Base-by-base conservation (phyloP, 2,113 vertebrate genomes). In the Trematocara variabile region DNA sequence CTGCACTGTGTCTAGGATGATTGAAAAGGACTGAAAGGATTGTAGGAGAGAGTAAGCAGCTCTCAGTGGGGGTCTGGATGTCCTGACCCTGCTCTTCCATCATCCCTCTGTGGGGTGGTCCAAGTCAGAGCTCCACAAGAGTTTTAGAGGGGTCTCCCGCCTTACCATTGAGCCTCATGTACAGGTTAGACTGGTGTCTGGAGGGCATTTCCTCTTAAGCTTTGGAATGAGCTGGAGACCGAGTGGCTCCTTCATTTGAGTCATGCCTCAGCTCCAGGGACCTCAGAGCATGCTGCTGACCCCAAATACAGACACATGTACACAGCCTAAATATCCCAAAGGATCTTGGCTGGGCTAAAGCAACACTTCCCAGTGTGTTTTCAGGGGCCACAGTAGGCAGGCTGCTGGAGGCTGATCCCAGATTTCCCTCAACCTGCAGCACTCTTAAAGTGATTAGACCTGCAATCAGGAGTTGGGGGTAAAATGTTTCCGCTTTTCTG, bases 391-490 rank as follows among this genome's bases (percentile, higher is more conserved):
- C 79, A 22, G 90, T 95, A 90, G 89, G 85, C 79, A 88, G 90
- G 82, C 81, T 88, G 83, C 82, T 89, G 84, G 77, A 82, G 82
- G 87, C 92, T 94, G 95, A 94, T 95, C 89, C 92, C 80, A 84
- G 88, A 93, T 94, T 95, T 95, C 85, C 92, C 90, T 86, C 89
- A 58, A 87, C 87, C 87, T 87, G 86, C 82, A 88, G 92, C 70
- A 50, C 90, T 92, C 93, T 95, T 93, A 94, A 92, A 93, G 92
- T 94, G 91, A 95, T 96, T 95, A 94, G 89, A 78, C 82, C 82
- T 8, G 70, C 93, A 95, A 94, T 96, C 95, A 95, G 88, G 77
- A 85, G 87, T 28, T 77, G 77, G 79, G 82, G 86, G 80, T 86
- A 90, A 92, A 50, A 93, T 94, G 84, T 92, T 95, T 94, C 94